Conservation (phyloP, 1,140 invertebrate genomes). For the Pseudobourletiella spinata region DNA sequence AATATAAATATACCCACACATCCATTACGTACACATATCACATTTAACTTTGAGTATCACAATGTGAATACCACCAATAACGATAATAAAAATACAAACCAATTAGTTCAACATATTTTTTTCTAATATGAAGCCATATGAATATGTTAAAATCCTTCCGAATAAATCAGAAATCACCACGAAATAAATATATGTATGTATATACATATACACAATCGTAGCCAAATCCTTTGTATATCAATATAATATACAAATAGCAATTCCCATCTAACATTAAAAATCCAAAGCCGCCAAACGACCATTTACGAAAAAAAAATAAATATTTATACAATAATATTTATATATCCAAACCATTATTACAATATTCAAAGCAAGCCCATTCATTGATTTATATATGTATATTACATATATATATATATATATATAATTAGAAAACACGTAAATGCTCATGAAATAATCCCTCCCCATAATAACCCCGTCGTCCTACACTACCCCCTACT, state of each 20-base stretch:
- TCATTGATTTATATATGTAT: neutral
- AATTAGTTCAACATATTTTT: too few species aligned
- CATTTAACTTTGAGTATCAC: neutral
- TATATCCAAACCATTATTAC: neutral
- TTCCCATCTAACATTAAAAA: too few species aligned
- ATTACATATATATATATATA: neutral
- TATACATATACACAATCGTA: too few species aligned
- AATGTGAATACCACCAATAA: neutral
- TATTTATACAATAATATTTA: neutral
- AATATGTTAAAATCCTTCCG: too few species aligned
- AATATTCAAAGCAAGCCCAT: slow-evolving; percentile 9
- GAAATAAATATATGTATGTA: neutral
- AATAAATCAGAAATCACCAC: too few species aligned
- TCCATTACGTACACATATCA: neutral
- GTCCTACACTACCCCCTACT: too few species aligned
- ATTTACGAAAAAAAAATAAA: neutral
- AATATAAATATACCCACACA: neutral
- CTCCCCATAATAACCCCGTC: too few species aligned
- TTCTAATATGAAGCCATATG: neutral
- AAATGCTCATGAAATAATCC: too few species aligned
- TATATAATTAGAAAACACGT: neutral
- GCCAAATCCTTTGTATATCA: too few species aligned
- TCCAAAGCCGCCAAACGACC: too few species aligned
- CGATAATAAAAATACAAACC: neutral
- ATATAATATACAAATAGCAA: too few species aligned